Conservation (phyloP, 2,113 vertebrate species). For the Brachyistius frenatus region DNA sequence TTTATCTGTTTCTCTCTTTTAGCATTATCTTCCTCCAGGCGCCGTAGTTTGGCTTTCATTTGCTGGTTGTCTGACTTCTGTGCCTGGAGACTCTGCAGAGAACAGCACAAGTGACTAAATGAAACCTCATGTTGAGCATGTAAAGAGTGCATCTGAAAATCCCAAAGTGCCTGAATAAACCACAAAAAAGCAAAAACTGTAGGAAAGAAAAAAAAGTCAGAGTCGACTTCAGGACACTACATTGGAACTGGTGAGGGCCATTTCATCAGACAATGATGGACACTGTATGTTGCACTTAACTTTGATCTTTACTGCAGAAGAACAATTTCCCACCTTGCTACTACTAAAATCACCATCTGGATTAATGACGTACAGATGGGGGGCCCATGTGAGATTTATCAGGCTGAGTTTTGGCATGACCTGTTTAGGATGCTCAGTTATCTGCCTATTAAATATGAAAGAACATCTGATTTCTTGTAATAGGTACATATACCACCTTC, state of each 20-base stretch:
- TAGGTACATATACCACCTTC: too few relatives aligned
- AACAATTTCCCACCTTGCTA: neutral
- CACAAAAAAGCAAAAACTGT: neutral
- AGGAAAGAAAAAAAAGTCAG: constrained; percentile 3
- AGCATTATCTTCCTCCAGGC: constrained; percentile 90
- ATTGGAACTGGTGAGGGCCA: neutral
- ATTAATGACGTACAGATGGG: too few relatives aligned
- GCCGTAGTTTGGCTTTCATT: constrained; percentile 91
- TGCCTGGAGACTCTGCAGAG: constrained; percentile 86
- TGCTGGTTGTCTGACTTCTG: constrained; percentile 89
- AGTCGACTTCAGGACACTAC: neutral
- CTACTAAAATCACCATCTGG: neutral
- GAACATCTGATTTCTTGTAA: too few relatives aligned
- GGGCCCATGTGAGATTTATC: too few relatives aligned
- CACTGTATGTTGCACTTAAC: neutral
- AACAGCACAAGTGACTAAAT: neutral
- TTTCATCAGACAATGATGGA: neutral
- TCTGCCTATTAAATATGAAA: too few relatives aligned
- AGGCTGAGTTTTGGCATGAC: too few relatives aligned
- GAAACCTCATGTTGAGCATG: neutral
- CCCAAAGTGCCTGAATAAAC: neutral
- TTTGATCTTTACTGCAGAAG: neutral
- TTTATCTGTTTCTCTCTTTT: constrained; percentile 94
- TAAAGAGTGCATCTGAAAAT: neutral
- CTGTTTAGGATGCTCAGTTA: too few relatives aligned